These are phyloP conservation scores for Artemia sp. DNA, from an alignment of 2,888 invertebrate genomes.

Conservation along the genomic window DNA sequence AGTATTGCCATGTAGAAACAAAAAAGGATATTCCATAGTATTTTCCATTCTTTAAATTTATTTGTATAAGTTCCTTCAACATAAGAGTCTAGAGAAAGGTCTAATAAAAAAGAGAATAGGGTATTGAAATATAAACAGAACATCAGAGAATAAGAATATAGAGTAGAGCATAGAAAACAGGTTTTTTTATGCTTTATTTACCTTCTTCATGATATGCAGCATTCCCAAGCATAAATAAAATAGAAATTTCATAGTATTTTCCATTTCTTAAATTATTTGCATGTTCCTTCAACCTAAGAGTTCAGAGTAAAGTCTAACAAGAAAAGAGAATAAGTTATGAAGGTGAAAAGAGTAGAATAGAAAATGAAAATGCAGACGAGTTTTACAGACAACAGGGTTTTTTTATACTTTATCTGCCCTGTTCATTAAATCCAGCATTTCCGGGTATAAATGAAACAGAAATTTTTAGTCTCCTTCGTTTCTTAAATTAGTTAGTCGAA, in stretches of 20 bases:
- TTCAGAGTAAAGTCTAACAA: conserved; percentile 54
- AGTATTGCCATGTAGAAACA: conserved; percentile 87
- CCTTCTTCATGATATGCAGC: conserved; percentile 82
- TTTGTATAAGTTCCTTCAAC: conserved; percentile 65
- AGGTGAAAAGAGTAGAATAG: too few relatives aligned
- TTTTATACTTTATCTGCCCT: conserved; percentile 38
- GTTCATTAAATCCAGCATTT: conserved; percentile 80
- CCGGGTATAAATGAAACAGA: conserved; percentile 91
- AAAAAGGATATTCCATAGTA: conserved; percentile 53
- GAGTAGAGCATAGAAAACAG: too few relatives aligned
- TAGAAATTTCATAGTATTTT: conserved; percentile 72
- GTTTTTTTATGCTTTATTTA: conserved; percentile 26
- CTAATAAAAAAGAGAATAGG: conserved; percentile 40
- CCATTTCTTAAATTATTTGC: conserved; percentile 50
- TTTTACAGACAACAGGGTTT: too few relatives aligned
- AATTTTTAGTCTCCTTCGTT: conserved; percentile 58
- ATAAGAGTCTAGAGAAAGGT: conserved; percentile 72
- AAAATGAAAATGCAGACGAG: too few relatives aligned
- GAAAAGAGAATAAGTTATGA: conserved; percentile 25
- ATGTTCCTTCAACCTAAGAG: conserved; percentile 74
- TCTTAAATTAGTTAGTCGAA: conserved; percentile 42
- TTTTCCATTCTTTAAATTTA: conserved; percentile 26
- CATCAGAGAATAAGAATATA: too few relatives aligned
- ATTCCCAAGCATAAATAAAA: conserved; percentile 87
- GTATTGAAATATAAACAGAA: too few relatives aligned